phyloP scores from a whole-genome alignment of 1,140 invertebrate species.

The Eurytemora carolleeae region DNA sequence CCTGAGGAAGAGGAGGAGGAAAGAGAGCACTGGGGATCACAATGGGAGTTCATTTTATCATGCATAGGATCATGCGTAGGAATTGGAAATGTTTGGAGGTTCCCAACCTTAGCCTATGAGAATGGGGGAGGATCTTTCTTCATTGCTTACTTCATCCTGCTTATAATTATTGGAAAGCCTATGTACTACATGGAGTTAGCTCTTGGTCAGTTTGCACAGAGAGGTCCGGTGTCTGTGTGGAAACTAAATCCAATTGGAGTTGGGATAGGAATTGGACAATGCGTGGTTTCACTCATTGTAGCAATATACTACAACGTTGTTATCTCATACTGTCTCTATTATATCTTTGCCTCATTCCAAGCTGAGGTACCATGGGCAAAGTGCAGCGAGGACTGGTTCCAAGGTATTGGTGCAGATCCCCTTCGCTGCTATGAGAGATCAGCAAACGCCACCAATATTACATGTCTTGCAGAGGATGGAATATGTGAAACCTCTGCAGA shows the following conservation, averaged over 20 bases:
- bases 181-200: constrained; percentile 41
- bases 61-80: constrained; percentile 27
- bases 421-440: background rate
- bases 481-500: constrained; percentile 3
- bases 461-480: background rate
- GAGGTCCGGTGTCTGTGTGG: constrained; percentile 30
- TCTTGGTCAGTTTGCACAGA: constrained; percentile 33
- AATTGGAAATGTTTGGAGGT: constrained; percentile 27
- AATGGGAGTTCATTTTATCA: constrained; percentile 26
- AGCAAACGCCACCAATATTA: background rate
- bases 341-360: constrained; percentile 40
- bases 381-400: constrained; percentile 21
- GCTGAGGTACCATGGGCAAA: constrained; percentile 39
- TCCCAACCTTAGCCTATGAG: constrained; percentile 27
- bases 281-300: constrained; percentile 40
- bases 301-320: constrained; percentile 62
- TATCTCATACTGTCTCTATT: constrained; percentile 53
- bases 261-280: constrained; percentile 56
- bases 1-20: too few species aligned
- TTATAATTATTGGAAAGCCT: constrained; percentile 37
- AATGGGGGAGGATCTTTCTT: constrained; percentile 31
- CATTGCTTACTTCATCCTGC: constrained; percentile 35
- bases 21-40: constrained; percentile 24
- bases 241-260: constrained; percentile 13
- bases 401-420: constrained; percentile 9